A percentile compares a stretch with the other conserved stretches of the same genome.
Conservation (phyloP, 2,888 invertebrate genomes). For the Achlya flavicornis region DNA sequence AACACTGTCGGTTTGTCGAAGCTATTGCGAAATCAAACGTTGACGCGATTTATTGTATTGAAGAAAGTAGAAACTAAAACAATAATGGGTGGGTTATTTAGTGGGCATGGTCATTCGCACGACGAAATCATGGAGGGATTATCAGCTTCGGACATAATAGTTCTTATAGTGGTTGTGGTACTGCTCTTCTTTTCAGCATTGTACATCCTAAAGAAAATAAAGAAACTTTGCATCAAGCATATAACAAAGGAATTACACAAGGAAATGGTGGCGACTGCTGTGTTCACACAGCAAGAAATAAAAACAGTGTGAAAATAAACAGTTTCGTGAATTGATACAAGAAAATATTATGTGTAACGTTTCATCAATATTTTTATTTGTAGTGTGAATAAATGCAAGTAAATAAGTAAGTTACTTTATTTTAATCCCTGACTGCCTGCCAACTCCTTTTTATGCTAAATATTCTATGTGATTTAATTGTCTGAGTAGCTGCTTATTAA, state of each 20-base stretch:
- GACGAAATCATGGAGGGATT: conserved; percentile 53
- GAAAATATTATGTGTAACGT: neutral
- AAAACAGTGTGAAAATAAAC: conserved; percentile 22
- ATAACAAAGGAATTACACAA: conserved; percentile 46
- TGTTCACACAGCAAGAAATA: conserved; percentile 14
- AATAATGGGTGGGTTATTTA: conserved; percentile 2
- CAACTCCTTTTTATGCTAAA: neutral
- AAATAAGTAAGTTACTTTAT: neutral
- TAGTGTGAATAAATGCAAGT: neutral
- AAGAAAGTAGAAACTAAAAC: neutral
- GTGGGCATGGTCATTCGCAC: conserved; percentile 46
- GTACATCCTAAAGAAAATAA: conserved; percentile 43
- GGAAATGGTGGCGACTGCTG: conserved; percentile 33
- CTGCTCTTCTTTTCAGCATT: conserved; percentile 41
- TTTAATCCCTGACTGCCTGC: neutral
- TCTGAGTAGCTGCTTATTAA: neutral
- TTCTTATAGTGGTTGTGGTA: conserved; percentile 38
- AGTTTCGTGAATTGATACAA: neutral
- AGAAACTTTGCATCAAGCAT: conserved; percentile 38
- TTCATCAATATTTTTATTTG: neutral
- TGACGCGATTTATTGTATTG: neutral
- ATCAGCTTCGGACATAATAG: conserved; percentile 46
- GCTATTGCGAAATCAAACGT: neutral
- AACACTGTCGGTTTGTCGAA: neutral
- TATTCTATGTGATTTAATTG: neutral